Conservation (phyloP, 2,797 vertebrate genomes). For the Eulemur albifrons region DNA sequence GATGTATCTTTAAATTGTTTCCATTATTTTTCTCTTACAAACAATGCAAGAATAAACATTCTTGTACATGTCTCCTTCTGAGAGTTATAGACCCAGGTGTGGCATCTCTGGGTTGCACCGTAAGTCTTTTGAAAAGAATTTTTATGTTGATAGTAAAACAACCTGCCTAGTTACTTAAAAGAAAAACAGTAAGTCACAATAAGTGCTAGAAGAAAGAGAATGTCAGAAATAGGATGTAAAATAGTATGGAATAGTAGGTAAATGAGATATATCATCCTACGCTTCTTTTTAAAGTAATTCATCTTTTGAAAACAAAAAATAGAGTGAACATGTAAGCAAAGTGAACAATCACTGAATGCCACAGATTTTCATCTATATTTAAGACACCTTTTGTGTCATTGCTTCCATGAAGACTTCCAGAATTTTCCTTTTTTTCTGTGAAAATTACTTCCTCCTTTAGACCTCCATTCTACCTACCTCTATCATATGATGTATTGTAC, state of each 20-base stretch:
- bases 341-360: neutral
- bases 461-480: neutral
- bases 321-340: neutral
- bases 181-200: neutral
- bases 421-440: conserved; percentile 2
- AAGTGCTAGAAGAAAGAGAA: neutral
- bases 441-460: neutral
- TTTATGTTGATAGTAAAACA: neutral
- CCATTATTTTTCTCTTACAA: neutral
- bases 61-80: neutral
- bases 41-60: neutral
- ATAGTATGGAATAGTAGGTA: neutral
- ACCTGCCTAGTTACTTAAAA: neutral
- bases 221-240: neutral
- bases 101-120: neutral
- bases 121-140: conserved; percentile 17
- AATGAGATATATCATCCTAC: neutral
- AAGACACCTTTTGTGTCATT: neutral
- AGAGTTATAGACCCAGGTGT: neutral
- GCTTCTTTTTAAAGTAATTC: neutral
- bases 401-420: neutral
- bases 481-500: neutral
- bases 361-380: neutral
- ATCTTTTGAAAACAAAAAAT: neutral
- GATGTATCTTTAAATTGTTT: neutral